Conservation (phyloP, 1,140 invertebrate genomes). For the Calephelis nemesis region DNA sequence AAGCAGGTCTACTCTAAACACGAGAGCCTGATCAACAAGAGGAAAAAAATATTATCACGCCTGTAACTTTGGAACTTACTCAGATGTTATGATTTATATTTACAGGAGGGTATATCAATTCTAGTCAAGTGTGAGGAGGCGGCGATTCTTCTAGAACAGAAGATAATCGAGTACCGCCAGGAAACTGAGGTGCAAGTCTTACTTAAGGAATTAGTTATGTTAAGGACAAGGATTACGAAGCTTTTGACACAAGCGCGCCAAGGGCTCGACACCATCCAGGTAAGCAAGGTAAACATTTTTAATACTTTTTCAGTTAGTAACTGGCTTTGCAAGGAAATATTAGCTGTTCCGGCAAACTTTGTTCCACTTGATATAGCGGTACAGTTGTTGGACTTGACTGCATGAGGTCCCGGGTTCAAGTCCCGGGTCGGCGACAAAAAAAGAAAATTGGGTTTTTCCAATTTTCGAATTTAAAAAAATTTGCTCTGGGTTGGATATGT, state of each 20-base stretch:
- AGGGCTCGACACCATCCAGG: slow-evolving; percentile 80
- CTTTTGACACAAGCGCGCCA: slow-evolving; percentile 82
- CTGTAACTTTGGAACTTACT: background rate
- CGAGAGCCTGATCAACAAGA: too few relatives aligned
- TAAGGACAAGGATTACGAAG: slow-evolving; percentile 75
- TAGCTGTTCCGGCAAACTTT: too few relatives aligned
- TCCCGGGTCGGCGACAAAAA: too few relatives aligned
- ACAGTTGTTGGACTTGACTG: too few relatives aligned
- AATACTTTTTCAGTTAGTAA: background rate
- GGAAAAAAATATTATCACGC: background rate
- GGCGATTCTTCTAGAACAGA: slow-evolving; percentile 77
- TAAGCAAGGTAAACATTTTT: slow-evolving; percentile 66
- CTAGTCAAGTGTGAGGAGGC: slow-evolving; percentile 81
- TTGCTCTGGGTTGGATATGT: too few relatives aligned
- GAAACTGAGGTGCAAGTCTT: slow-evolving; percentile 72
- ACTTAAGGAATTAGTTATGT: slow-evolving; percentile 74
- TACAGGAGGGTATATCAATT: slow-evolving; percentile 81
- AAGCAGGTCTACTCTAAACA: too few relatives aligned
- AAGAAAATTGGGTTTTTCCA: too few relatives aligned
- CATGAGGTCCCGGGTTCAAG: too few relatives aligned
- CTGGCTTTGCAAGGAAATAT: too few relatives aligned
- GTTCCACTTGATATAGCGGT: too few relatives aligned
- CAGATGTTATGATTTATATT: slow-evolving; percentile 27
- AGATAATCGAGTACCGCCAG: slow-evolving; percentile 80
- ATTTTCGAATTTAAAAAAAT: too few relatives aligned